Base-by-base conservation (phyloP, 2,888 invertebrate species). In the Andrena trimmerana region DNA sequence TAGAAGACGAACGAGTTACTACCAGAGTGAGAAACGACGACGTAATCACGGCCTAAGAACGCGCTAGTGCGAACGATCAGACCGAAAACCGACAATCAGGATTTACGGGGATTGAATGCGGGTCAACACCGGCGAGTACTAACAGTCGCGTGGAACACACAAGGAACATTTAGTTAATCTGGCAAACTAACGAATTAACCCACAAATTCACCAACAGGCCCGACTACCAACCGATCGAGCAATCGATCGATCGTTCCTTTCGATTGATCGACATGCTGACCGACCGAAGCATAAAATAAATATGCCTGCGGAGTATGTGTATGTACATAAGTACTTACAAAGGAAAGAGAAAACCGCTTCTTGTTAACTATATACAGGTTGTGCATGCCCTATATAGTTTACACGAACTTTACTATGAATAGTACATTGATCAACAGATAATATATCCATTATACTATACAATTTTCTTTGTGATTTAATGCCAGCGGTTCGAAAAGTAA, bases 1-100 rank as follows among this genome's bases (percentile, higher is more conserved):
- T 54, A 71, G 62, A 68, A 54, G 75, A 72, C 24, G 59, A 83
- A 67, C 72, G 31, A 76, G 33, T 33, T 83, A 77, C 60, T 50
- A 72, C 67, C 59, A 68, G 80, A 60, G 50, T 24, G 54, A 63
- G 67, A 71, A 65, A 54, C 66, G 54, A 60, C 52, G 50, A 48
- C 36, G 36, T 16, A 75, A 63, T 52, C 36, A n/a, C 52, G 20
- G 7, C 33, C 8, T 57, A 52, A 24, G 5, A 8, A 29, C 24
- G 36, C 24, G 48, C 16, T 8, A 27, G 20, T n/a, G n/a, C 33
- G 27, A 24, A 52, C 10, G 20, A 59, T 27, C 33, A 5, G n/a
- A 68, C 24, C 16, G 13, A 66, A 65, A 2, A 6, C 24, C 16
- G 10, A 59, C n/a, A 8, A 50, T 8, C 36, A 8, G 16, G 27